Evolutionary conservation across 92 coral and sea anemone species (phyloP).

Genomic region (Umimayanthus chanpuru): DNA sequence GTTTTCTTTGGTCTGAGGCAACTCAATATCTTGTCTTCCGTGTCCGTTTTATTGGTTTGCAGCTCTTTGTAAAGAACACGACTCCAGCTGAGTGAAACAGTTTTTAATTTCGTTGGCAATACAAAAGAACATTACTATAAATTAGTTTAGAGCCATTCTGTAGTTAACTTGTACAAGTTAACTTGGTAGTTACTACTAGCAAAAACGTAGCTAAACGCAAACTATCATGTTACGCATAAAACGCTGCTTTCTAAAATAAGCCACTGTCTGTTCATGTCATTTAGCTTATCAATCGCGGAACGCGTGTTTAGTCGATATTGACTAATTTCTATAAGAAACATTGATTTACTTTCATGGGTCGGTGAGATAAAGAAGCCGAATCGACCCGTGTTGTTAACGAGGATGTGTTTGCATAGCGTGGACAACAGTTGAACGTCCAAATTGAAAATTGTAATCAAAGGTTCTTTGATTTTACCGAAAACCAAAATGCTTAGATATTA

Average conservation of each 20-base stretch:
- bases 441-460: slow-evolving; percentile 21
- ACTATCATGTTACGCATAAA: not conserved
- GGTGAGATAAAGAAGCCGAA: not conserved
- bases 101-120: slow-evolving; percentile 10
- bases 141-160: not conserved
- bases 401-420: not conserved
- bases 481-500: not conserved
- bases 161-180: not conserved
- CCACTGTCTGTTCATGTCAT: not conserved
- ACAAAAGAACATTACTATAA: not conserved
- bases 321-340: not conserved
- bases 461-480: slow-evolving; percentile 36
- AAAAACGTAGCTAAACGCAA: not conserved
- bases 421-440: not conserved
- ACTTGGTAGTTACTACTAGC: not conserved
- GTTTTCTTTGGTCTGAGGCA: not conserved
- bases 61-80: not conserved
- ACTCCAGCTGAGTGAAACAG: slow-evolving; percentile 11
- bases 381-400: slow-evolving; percentile 10
- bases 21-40: slow-evolving; percentile 11
- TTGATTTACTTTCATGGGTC: slow-evolving; percentile 11
- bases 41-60: slow-evolving; percentile 2
- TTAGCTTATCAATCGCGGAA: slow-evolving; percentile 1
- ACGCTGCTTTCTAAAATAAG: not conserved
- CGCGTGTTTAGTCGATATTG: not conserved